Evolutionary conservation across 92 coral and sea anemone species (phyloP).

Genomic region (Pocillopora grandis): DNA sequence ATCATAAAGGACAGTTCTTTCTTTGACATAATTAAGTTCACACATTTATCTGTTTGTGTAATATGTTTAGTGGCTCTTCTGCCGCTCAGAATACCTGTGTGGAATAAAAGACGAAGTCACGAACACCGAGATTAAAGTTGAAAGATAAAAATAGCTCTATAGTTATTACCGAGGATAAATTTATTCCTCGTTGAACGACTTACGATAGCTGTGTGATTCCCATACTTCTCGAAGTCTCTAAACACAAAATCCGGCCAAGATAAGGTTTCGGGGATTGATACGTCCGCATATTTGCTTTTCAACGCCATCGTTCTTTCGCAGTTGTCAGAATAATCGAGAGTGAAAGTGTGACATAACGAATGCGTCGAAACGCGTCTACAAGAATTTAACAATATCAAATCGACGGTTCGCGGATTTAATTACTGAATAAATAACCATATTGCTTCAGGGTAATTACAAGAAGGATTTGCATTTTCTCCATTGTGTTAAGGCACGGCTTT

Average conservation of each 20-base stretch:
- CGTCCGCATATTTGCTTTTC: conserved; percentile 60
- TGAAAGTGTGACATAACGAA: background rate
- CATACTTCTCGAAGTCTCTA: conserved; percentile 50
- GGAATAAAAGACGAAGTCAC: too few species aligned
- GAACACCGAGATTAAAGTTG: background rate
- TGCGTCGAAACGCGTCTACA: background rate
- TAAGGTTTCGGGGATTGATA: conserved; percentile 56
- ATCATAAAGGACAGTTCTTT: too few species aligned
- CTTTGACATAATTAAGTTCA: too few species aligned
- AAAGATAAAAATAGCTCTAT: background rate
- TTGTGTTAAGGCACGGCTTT: background rate
- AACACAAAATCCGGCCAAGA: conserved; percentile 72
- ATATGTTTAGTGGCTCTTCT: too few species aligned
- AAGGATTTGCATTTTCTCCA: background rate
- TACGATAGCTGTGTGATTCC: conserved; percentile 73
- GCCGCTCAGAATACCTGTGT: too few species aligned
- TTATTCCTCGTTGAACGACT: conserved; percentile 18
- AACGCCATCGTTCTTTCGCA: conserved; percentile 25
- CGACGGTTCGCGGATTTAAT: conserved; percentile 11
- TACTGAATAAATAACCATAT: conserved; percentile 9
- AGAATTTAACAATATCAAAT: background rate
- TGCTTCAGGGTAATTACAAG: background rate
- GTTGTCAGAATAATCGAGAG: background rate
- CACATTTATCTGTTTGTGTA: too few species aligned
- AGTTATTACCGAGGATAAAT: background rate